Percentiles rank a stretch among this genome's conserved stretches.
Evolutionary conservation across 1,140 invertebrate species (phyloP).

Genomic region (Drosophila biarmipes): DNA sequence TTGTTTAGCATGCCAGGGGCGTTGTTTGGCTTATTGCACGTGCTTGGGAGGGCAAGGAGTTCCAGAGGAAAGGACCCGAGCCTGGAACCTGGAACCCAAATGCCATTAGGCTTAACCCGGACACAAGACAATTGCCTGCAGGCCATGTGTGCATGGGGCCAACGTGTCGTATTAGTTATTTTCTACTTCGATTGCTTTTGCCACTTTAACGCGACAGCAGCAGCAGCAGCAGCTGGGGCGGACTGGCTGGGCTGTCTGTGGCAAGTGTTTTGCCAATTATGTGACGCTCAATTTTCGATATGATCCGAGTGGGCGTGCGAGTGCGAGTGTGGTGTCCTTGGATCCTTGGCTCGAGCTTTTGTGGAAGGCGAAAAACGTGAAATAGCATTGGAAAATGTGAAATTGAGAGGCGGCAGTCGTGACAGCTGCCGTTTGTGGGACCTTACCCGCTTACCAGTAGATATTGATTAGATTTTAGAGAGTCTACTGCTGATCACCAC

Average conservation of each 20-base stretch:
- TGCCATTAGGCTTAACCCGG: constrained; percentile 76
- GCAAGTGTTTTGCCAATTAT: constrained; percentile 76
- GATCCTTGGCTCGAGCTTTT: constrained; percentile 1
- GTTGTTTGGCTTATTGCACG: constrained; percentile 83
- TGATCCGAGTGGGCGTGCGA: constrained; percentile 37
- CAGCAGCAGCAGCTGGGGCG: constrained; percentile 45
- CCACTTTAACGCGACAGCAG: constrained; percentile 78
- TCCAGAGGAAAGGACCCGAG: not conserved
- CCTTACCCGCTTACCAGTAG: constrained; percentile 7
- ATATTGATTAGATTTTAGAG: constrained; percentile 25
- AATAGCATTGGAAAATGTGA: not conserved
- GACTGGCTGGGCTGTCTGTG: constrained; percentile 25
- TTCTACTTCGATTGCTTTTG: constrained; percentile 82
- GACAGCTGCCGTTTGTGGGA: constrained; percentile 3
- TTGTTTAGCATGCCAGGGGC: constrained; percentile 79
- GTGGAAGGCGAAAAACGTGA: constrained; percentile 12
- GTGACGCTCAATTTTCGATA: constrained; percentile 76
- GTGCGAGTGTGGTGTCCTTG: not conserved
- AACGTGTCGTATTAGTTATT: constrained; percentile 83
- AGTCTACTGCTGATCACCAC: constrained; percentile 18
- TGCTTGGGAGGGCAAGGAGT: constrained; percentile 56
- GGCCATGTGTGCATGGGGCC: constrained; percentile 70
- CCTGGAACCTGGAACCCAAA: constrained; percentile 38
- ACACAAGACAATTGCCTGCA: constrained; percentile 81
- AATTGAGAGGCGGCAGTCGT: not conserved